Evolutionary conservation across 2,797 vertebrate genomes (phyloP).

Genomic region (Phoxinus dragarum): DNA sequence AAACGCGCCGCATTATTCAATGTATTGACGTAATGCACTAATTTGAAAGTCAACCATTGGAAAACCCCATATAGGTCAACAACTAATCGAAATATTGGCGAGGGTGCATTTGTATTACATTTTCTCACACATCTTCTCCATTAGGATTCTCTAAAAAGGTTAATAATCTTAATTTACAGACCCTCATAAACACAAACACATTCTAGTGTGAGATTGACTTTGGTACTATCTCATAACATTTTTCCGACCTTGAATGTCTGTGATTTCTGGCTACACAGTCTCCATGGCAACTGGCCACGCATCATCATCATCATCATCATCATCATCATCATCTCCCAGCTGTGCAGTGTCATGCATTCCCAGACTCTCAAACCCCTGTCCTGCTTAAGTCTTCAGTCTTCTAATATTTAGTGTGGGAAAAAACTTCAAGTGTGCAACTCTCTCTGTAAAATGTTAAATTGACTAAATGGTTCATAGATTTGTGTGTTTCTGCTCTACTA

Average conservation of each 20-base stretch:
- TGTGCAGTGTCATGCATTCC: constrained; percentile 67
- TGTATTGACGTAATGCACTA: neutral
- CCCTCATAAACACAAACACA: neutral
- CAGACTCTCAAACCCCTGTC: constrained; percentile 48
- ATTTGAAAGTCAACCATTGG: neutral
- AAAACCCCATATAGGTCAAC: neutral
- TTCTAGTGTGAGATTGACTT: constrained; percentile 6
- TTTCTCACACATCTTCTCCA: neutral
- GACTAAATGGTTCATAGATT: constrained; percentile 19
- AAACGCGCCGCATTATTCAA: neutral
- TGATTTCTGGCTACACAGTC: constrained; percentile 67
- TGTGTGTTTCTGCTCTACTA: constrained; percentile 15
- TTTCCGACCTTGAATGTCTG: constrained; percentile 54
- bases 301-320: constrained; percentile 51
- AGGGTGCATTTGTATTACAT: neutral
- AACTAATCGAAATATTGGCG: neutral
- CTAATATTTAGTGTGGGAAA: neutral
- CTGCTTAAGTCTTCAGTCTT: neutral
- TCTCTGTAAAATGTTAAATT: neutral
- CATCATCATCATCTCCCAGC: constrained; percentile 66
- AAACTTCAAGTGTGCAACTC: neutral
- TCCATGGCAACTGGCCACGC: constrained; percentile 73
- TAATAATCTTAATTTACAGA: neutral
- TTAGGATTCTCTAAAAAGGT: constrained; percentile 10
- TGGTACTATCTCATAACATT: constrained; percentile 54